These are phyloP conservation scores for Mesocentrotus franciscanus DNA, from an alignment of 53 echinoderm and acorn worm species.

Conservation along the genomic window DNA sequence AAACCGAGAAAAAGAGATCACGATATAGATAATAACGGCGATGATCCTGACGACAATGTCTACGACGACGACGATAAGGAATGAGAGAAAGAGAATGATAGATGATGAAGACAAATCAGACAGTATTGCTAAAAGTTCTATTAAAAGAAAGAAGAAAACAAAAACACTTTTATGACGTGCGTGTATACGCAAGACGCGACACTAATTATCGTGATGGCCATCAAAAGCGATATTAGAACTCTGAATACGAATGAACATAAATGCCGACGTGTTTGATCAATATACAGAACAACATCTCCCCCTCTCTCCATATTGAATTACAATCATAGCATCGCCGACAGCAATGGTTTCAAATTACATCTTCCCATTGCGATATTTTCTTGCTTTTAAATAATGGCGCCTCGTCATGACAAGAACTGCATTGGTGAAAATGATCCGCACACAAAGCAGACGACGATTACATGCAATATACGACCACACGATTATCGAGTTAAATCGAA, in stretches of 20 bases:
- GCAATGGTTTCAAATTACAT: constrained; percentile 43
- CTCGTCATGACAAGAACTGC: not conserved
- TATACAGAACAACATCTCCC: not conserved
- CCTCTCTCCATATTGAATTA: not conserved
- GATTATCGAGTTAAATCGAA: constrained; percentile 16
- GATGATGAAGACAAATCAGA: not conserved
- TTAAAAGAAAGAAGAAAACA: not conserved
- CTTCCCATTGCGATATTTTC: not conserved
- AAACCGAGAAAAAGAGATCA: no score
- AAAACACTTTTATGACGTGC: not conserved
- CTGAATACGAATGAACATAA: not conserved
- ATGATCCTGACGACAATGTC: no score
- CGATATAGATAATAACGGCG: no score
- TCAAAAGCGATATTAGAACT: not conserved
- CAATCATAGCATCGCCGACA: constrained; percentile 14
- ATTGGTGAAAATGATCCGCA: not conserved
- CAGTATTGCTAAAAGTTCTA: not conserved
- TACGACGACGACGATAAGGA: not conserved
- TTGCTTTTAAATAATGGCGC: constrained; percentile 25
- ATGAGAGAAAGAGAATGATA: not conserved
- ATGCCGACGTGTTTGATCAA: not conserved
- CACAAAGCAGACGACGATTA: constrained; percentile 5
- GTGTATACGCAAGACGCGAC: not conserved
- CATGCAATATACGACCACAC: not conserved
- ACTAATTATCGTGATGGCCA: not conserved